A percentile compares a stretch with the other conserved stretches of the same genome.
phyloP scores from a whole-genome alignment of 2,888 invertebrate species.

The Tenthredo amoena region DNA sequence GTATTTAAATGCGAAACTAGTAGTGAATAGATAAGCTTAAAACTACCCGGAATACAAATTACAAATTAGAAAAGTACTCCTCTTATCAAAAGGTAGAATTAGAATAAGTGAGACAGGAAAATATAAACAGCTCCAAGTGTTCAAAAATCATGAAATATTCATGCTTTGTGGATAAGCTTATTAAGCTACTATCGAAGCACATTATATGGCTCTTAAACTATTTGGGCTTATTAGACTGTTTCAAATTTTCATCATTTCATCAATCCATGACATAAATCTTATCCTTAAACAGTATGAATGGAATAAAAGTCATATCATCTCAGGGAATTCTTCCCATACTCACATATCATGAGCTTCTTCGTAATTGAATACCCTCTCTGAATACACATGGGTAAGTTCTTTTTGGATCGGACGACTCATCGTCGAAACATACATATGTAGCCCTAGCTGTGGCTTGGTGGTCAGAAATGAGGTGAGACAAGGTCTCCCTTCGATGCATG shows the following conservation, averaged over 20 bases:
- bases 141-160: conserved; percentile 39
- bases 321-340: conserved; percentile 58
- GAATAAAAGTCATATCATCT: not conserved
- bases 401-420: conserved; percentile 81
- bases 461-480: conserved; percentile 87
- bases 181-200: not conserved
- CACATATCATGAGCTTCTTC: conserved; percentile 80
- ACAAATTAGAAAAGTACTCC: conserved; percentile 30
- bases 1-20: conserved; percentile 38
- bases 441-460: conserved; percentile 84
- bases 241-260: not conserved
- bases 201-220: not conserved
- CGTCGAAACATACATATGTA: conserved; percentile 85
- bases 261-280: not conserved
- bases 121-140: not conserved
- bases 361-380: conserved; percentile 84
- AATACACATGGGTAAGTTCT: conserved; percentile 83
- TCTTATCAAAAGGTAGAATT: conserved; percentile 40
- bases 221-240: not conserved
- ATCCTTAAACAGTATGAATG: not conserved
- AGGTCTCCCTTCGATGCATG: conserved; percentile 83
- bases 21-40: conserved; percentile 11
- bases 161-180: conserved; percentile 22
- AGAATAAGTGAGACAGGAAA: conserved; percentile 13
- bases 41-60: conserved; percentile 24